Base-by-base conservation (phyloP, 2,113 vertebrate species). In the Archilochus colubris region DNA sequence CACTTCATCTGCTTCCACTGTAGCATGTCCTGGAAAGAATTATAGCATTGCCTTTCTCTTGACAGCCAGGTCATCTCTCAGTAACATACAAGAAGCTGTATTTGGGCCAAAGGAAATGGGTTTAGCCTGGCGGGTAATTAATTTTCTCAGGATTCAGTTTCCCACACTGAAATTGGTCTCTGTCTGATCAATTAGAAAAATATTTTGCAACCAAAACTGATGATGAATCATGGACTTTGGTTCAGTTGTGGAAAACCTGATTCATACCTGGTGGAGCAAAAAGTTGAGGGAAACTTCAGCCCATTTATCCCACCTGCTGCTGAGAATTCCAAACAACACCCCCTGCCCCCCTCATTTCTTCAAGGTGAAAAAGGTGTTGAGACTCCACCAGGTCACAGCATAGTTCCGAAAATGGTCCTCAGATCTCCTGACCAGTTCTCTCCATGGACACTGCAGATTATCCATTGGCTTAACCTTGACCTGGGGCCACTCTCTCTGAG, bases 121-220 rank as follows among this genome's bases (percentile, higher is more conserved):
- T 84, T 97, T 97, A 96, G 86, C 94, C 94, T 97, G 87, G 91
- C 74, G 91, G 93, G 96, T 97, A 96, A 97, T 97, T 97, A 96
- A 96, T 97, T 97, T 97, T 95, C 64, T 85, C 83, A 63, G 89
- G 91, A 93, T 95, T 96, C 95, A 94, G 95, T 97, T 97, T 97
- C 84, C 95, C 94, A 96, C 94, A 96, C 95, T 92, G 95, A 96
- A 97, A 97, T 96, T 96, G 95, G 92, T 94, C 93, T 96, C 92
- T 14, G 3, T 95, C 95, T 90, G 94, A 97, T 93, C 94, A 97
- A 96, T 97, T 98, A 97, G 86, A 95, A 94, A 95, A 95, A 95
- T 78, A 78, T 97, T 96, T 97, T 9, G 9, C 83, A 97, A 97
- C 96, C 28, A 93, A 96, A 95, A 44, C 79, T 96, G 93, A 93